Percentiles rank a stretch among this genome's conserved stretches.
Evolutionary conservation across 2,113 vertebrate species (phyloP).

Genomic region (Laterallus jamaicensis): DNA sequence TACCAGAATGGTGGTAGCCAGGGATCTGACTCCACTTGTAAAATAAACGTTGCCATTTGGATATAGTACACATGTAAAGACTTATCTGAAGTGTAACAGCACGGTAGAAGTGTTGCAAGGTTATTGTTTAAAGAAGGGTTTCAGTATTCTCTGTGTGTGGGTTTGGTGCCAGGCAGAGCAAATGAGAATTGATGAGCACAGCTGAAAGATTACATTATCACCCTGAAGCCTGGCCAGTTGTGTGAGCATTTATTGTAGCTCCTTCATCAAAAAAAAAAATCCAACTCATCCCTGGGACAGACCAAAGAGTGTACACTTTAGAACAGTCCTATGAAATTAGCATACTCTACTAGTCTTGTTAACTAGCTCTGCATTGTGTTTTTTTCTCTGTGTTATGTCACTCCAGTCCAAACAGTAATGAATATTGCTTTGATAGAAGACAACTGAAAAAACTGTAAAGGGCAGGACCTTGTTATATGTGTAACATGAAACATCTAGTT

Average conservation of each 20-base stretch:
- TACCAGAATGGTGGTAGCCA: background rate
- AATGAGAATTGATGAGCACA: background rate
- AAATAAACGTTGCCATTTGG: background rate
- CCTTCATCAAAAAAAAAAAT: background rate
- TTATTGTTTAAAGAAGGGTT: background rate
- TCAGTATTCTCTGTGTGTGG: background rate
- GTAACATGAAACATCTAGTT: background rate
- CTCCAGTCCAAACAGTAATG: background rate
- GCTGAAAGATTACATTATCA: background rate
- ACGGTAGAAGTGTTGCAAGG: background rate
- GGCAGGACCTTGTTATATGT: too few species aligned
- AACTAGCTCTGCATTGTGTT: background rate
- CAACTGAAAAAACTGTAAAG: background rate
- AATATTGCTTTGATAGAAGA: background rate
- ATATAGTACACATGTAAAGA: background rate
- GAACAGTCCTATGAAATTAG: background rate
- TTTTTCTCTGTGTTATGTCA: background rate
- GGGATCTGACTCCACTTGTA: background rate
- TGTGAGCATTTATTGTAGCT: background rate
- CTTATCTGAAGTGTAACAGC: background rate
- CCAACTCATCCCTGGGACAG: background rate
- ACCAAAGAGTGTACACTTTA: background rate
- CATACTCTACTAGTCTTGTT: background rate
- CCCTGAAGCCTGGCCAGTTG: background rate
- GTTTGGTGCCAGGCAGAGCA: background rate